Percentiles rank a stretch among this genome's conserved stretches.
phyloP scores from a whole-genome alignment of 2,113 vertebrate genomes.

The Indri indri region DNA sequence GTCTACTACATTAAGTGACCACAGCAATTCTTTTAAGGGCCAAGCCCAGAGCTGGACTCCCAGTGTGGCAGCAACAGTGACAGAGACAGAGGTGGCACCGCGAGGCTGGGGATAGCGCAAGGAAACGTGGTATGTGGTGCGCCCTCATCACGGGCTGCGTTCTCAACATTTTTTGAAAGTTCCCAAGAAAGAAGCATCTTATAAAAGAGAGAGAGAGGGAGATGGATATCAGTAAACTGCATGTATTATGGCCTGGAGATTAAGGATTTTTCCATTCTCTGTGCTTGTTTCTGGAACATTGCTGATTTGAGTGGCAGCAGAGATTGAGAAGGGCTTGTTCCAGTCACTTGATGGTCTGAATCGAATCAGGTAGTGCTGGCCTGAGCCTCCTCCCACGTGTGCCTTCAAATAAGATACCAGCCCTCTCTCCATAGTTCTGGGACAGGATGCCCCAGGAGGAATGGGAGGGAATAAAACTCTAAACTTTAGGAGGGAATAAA shows the following conservation, averaged over 20 bases:
- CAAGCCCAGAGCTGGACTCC: neutral
- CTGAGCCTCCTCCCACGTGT: neutral
- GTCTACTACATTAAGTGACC: neutral
- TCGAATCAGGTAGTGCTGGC: neutral
- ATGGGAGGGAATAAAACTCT: neutral
- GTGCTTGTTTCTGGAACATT: neutral
- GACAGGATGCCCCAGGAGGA: neutral
- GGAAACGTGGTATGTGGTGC: neutral
- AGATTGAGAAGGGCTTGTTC: neutral
- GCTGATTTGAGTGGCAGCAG: neutral
- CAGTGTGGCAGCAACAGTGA: neutral
- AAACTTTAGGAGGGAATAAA: neutral
- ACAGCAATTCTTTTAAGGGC: neutral
- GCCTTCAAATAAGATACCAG: neutral
- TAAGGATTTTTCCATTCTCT: neutral
- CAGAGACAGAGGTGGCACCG: neutral
- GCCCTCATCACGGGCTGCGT: neutral
- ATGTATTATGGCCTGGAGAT: neutral
- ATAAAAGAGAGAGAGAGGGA: neutral
- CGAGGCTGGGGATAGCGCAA: neutral
- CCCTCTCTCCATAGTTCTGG: neutral
- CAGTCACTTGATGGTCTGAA: neutral
- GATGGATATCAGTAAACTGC: neutral
- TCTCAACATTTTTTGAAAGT: slow-evolving; percentile 24
- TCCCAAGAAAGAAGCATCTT: neutral